Conservation (phyloP, 2,888 invertebrate species). For the Charanyca ferruginea region DNA sequence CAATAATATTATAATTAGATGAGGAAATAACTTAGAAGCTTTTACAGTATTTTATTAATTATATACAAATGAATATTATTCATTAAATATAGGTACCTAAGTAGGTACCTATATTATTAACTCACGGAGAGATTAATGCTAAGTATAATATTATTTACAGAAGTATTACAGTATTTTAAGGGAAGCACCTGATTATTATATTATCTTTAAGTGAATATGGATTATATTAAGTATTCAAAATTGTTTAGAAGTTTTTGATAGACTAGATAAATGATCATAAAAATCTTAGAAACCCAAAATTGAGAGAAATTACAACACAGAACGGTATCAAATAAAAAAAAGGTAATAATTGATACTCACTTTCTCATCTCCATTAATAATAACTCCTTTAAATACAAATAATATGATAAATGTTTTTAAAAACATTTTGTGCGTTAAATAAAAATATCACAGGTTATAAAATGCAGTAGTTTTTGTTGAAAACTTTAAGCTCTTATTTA, state of each 20-base stretch:
- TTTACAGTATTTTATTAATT: too few species aligned
- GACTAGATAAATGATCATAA: background rate
- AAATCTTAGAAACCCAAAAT: background rate
- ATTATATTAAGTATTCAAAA: background rate
- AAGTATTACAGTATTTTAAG: too few species aligned
- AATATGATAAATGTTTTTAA: constrained; percentile 66
- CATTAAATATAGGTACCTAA: too few species aligned
- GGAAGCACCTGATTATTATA: too few species aligned
- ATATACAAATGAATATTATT: too few species aligned
- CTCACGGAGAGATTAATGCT: background rate
- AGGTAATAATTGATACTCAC: constrained; percentile 67
- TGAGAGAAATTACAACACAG: constrained; percentile 7
- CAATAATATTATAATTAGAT: too few species aligned
- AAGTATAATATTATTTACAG: too few species aligned
- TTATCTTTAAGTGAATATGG: background rate
- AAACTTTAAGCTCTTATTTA: constrained; percentile 18
- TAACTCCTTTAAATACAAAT: constrained; percentile 64
- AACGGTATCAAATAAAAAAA: background rate
- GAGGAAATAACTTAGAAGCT: too few species aligned
- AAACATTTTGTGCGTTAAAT: constrained; percentile 72
- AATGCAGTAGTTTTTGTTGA: constrained; percentile 55
- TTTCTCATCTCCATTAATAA: constrained; percentile 66
- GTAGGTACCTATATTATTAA: too few species aligned
- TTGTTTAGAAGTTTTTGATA: background rate
- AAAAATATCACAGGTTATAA: constrained; percentile 74